Percentiles rank a stretch among this genome's conserved stretches.
Evolutionary conservation across 2,888 invertebrate species (phyloP).

Genomic region (Drosophila birchii): DNA sequence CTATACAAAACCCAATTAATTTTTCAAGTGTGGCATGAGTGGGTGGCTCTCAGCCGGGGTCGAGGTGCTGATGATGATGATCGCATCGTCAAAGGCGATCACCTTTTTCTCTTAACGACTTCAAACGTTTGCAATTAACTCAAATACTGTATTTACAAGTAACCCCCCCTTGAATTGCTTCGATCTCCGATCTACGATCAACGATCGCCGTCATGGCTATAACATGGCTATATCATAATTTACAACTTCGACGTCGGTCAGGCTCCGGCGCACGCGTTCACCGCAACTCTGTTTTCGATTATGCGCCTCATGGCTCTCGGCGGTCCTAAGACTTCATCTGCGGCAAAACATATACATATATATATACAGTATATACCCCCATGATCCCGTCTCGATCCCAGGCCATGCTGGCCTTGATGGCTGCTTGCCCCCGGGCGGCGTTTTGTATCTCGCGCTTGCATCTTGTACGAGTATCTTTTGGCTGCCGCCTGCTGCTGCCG

Average conservation of each 20-base stretch:
- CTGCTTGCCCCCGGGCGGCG: constrained; percentile 62
- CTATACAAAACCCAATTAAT: neutral
- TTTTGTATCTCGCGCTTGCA: constrained; percentile 61
- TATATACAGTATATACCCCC: constrained; percentile 10
- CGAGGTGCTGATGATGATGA: constrained; percentile 52
- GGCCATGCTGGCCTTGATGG: constrained; percentile 62
- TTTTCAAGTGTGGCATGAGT: constrained; percentile 29
- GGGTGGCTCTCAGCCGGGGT: constrained; percentile 48
- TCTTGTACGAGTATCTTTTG: constrained; percentile 38
- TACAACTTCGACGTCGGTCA: constrained; percentile 64
- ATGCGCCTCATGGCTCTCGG: constrained; percentile 71
- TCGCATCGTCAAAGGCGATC: constrained; percentile 47
- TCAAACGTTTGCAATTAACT: constrained; percentile 64
- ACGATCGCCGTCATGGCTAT: constrained; percentile 30
- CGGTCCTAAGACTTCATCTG: constrained; percentile 58
- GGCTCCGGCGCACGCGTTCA: constrained; percentile 56
- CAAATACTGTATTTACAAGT: constrained; percentile 65
- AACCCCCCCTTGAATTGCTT: constrained; percentile 13
- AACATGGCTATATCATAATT: constrained; percentile 71
- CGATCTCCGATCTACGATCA: constrained; percentile 18
- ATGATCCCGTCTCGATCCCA: neutral
- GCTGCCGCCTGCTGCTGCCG: constrained; percentile 57
- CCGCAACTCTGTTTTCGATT: constrained; percentile 76
- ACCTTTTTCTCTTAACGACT: constrained; percentile 57
- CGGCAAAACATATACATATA: constrained; percentile 1